phyloP scores from a whole-genome alignment of 2,797 vertebrate genomes.

The Malacoraja senta region DNA sequence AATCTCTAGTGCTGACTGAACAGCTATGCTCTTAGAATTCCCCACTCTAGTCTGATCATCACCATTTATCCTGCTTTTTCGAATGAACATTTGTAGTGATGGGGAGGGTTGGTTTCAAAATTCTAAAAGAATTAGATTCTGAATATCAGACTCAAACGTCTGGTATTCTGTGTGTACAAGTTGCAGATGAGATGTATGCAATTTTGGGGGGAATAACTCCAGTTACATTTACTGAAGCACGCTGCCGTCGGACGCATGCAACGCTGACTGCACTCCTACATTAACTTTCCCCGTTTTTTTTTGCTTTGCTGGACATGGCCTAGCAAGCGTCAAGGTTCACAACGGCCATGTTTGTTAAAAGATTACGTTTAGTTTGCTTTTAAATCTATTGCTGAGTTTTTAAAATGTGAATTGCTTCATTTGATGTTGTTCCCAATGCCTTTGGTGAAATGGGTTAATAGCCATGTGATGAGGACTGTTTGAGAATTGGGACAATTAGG shows the following conservation, averaged over 20 bases:
- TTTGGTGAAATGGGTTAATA: neutral
- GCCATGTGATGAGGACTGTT: neutral
- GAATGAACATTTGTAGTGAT: neutral
- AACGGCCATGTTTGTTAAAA: neutral
- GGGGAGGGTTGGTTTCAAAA: neutral
- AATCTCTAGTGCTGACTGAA: neutral
- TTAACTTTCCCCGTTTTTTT: neutral
- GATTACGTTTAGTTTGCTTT: neutral
- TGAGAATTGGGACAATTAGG: neutral
- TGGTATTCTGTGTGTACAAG: neutral
- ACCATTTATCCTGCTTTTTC: neutral
- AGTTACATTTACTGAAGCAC: neutral
- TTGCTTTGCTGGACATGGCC: neutral
- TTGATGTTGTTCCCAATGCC: neutral
- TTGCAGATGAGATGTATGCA: constrained; percentile 21
- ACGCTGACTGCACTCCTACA: neutral
- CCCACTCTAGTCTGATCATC: neutral
- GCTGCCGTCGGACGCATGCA: neutral
- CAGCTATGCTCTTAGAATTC: neutral
- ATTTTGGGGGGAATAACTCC: neutral
- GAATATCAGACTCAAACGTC: neutral
- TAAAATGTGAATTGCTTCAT: neutral
- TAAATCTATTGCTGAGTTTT: neutral
- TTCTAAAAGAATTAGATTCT: neutral
- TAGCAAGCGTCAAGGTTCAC: neutral